phyloP scores from a whole-genome alignment of 2,888 invertebrate genomes.

The Lasioglossum malachurum region DNA sequence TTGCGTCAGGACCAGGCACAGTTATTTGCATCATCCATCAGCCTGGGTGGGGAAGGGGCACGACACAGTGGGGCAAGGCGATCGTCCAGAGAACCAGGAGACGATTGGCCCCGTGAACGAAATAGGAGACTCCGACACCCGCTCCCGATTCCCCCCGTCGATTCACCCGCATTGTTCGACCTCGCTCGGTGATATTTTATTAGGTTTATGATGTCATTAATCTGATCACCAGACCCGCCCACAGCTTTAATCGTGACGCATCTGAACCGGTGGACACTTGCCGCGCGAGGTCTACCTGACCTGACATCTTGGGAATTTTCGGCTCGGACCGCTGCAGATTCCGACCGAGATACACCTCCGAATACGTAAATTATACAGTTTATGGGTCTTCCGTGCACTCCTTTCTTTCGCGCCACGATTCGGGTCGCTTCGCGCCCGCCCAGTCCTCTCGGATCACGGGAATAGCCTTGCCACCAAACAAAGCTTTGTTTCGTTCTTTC shows the following conservation, averaged over 20 bases:
- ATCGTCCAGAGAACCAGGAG: slow-evolving; percentile 33
- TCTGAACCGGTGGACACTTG: slow-evolving; percentile 64
- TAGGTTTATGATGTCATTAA: slow-evolving; percentile 85
- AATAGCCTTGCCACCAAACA: neutral
- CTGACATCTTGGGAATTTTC: slow-evolving; percentile 76
- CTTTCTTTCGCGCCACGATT: slow-evolving; percentile 56
- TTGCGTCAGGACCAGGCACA: slow-evolving; percentile 76
- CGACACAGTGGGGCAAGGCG: slow-evolving; percentile 36
- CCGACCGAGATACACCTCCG: slow-evolving; percentile 58
- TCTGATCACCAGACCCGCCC: slow-evolving; percentile 83
- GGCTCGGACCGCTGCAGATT: slow-evolving; percentile 59
- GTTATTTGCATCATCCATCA: slow-evolving; percentile 84
- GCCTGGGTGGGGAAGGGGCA: slow-evolving; percentile 48
- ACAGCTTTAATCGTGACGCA: slow-evolving; percentile 81
- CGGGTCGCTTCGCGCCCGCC: neutral
- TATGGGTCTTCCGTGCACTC: slow-evolving; percentile 71
- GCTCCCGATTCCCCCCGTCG: slow-evolving; percentile 75
- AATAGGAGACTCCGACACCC: slow-evolving; percentile 33
- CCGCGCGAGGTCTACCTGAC: slow-evolving; percentile 57
- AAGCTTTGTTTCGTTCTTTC: no score
- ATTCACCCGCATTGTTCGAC: slow-evolving; percentile 82
- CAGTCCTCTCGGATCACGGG: neutral
- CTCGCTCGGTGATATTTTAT: slow-evolving; percentile 83
- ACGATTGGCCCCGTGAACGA: slow-evolving; percentile 22
- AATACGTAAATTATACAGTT: slow-evolving; percentile 78